Conservation (phyloP, 2,113 vertebrate species). For the Pelusios castaneus region DNA sequence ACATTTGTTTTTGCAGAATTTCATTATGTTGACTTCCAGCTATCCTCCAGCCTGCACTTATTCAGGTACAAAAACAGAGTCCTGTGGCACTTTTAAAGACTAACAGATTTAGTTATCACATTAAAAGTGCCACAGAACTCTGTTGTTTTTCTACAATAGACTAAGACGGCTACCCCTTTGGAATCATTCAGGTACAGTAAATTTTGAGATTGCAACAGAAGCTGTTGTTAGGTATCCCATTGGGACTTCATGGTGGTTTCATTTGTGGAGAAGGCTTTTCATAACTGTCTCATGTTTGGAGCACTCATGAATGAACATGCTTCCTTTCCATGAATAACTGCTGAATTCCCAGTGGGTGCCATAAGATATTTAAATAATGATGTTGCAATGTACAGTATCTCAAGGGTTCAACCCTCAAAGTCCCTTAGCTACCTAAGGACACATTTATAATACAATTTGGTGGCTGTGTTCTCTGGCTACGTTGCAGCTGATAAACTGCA, state of each 20-base stretch:
- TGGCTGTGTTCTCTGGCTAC: slow-evolving; percentile 25
- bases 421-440: slow-evolving; percentile 32
- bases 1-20: neutral
- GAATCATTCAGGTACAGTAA: slow-evolving; percentile 6
- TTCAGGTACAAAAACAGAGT: no score
- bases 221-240: neutral
- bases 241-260: neutral
- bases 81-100: no score
- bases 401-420: slow-evolving; percentile 37
- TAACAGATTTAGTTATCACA: no score
- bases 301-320: neutral
- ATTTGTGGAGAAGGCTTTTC: slow-evolving; percentile 35
- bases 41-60: neutral
- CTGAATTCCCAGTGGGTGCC: neutral
- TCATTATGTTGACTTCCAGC: neutral
- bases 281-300: neutral
- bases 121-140: no score
- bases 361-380: slow-evolving; percentile 48
- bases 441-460: slow-evolving; percentile 29
- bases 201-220: neutral
- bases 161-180: no score
- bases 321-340: slow-evolving; percentile 46
- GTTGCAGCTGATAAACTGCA: slow-evolving; percentile 12
- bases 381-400: slow-evolving; percentile 28
- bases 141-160: no score